phyloP scores from a whole-genome alignment of 2,888 invertebrate species.

The Cataglyphis rosenhaueri region DNA sequence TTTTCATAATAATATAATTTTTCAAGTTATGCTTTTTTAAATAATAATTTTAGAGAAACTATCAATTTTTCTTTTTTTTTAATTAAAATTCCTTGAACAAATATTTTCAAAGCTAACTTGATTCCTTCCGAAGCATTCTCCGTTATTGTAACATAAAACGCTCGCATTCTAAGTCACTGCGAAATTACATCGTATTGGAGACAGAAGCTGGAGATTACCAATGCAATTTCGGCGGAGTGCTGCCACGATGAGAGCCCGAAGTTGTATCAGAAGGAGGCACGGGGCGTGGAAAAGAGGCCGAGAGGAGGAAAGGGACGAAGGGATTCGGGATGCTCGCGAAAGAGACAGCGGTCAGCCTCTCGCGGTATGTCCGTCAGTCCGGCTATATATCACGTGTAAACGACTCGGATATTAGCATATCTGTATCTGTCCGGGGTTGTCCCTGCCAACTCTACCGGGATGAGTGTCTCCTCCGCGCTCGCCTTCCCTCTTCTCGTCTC shows the following conservation, averaged over 20 bases:
- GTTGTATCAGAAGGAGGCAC: slow-evolving; percentile 57
- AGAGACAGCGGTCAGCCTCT: slow-evolving; percentile 72
- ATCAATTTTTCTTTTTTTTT: not conserved
- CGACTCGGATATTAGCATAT: slow-evolving; percentile 82
- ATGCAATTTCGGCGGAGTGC: slow-evolving; percentile 65
- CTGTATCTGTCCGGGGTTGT: slow-evolving; percentile 81
- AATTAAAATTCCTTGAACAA: not conserved
- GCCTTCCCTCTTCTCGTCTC: slow-evolving; percentile 53
- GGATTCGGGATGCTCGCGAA: slow-evolving; percentile 68
- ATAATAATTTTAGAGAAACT: not conserved
- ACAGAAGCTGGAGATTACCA: slow-evolving; percentile 56
- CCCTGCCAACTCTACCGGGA: slow-evolving; percentile 78
- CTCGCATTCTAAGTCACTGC: not conserved
- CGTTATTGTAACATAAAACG: not conserved
- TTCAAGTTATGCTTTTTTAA: not conserved
- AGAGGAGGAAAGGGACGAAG: slow-evolving; percentile 52
- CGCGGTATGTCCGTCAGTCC: slow-evolving; percentile 78
- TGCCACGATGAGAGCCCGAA: slow-evolving; percentile 30
- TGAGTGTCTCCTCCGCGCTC: slow-evolving; percentile 74
- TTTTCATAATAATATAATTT: not conserved
- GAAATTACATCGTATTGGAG: slow-evolving; percentile 27
- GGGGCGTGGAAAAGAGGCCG: slow-evolving; percentile 11
- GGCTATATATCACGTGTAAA: slow-evolving; percentile 83
- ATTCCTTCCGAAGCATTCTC: not conserved
- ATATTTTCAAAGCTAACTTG: not conserved